Percentiles rank a stretch among this genome's conserved stretches.
phyloP scores from a whole-genome alignment of 2,888 invertebrate species.

The Ethmia dodecea region DNA sequence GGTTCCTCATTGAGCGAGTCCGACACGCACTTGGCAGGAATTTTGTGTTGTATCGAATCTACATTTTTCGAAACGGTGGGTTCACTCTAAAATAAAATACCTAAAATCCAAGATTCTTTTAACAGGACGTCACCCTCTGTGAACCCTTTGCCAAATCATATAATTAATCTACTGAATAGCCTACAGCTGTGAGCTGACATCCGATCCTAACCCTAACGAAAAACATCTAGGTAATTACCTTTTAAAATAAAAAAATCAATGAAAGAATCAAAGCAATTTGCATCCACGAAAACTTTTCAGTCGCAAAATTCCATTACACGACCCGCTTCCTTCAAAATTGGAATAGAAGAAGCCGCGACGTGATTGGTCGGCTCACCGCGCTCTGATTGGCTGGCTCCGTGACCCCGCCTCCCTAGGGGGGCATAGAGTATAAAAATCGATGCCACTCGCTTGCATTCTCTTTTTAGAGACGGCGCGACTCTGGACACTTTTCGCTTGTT shows the following conservation, averaged over 20 bases:
- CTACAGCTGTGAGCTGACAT: no score
- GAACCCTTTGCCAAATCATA: no score
- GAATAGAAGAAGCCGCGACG: constrained; percentile 53
- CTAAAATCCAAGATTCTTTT: no score
- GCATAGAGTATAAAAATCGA: constrained; percentile 68
- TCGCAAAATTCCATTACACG: constrained; percentile 72
- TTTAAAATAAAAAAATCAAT: constrained; percentile 32
- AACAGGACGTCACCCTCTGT: no score
- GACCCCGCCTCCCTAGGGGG: constrained; percentile 64
- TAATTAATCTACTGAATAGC: no score
- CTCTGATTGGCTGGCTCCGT: constrained; percentile 60
- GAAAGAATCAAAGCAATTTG: constrained; percentile 48
- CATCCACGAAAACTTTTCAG: constrained; percentile 56
- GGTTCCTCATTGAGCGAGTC: no score
- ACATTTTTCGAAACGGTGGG: no score
- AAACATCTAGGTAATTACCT: constrained; percentile 23
- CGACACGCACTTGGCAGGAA: no score
- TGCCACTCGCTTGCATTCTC: constrained; percentile 49
- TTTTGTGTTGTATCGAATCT: no score
- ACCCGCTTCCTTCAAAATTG: constrained; percentile 47
- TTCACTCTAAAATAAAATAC: no score
- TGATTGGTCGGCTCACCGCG: constrained; percentile 70
- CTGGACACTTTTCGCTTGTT: constrained; percentile 63
- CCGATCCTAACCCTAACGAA: no score
- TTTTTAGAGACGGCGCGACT: constrained; percentile 60